Evolutionary conservation across 2,888 invertebrate species (phyloP), one percentile per base, ranked within the genome.

Genomic region (Eumerus sabulonum): DNA sequence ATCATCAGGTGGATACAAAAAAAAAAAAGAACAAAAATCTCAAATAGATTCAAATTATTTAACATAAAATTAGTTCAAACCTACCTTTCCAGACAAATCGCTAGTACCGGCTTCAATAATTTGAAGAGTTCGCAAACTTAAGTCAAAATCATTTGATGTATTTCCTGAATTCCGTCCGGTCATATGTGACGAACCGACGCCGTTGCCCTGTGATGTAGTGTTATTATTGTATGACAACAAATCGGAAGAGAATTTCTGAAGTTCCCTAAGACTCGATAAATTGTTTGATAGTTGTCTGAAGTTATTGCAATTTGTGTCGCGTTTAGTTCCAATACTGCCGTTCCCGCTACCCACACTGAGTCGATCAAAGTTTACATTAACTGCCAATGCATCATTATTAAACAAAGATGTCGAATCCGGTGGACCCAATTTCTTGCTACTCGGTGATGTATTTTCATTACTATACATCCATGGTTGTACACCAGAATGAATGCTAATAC

Each of bases 251-350:
- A 83, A 57, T 60, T 84, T 83, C 18, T 81, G 81, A 35, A 84
- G 62, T 64, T 82, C 83, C 76, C 83, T 82, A 63, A 84, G 82
- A 36, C 77, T 83, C 57, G 77, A 70, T 60, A 81, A 83, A 64
- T 83, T 83, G 66, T 82, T 83, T 9, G 68, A 13, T 14, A 64
- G 19, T 56, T 68, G 73, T 74, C 79, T 63, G 14, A 64, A 79
- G 40, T 73, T 68, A 16, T 50, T 70, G 57, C 50, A 11, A n/a
- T n/a, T 35, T 18, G 1, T 64, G 19, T 74, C 79, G 4, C 79
- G 73, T n/a, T 74, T 79, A 50, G 5, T 57, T 1, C 14, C 35
- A 13, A 71, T 50, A 48, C 62, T 36, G 13, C 53, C n/a, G 1
- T 40, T 48, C 19, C 64, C 54, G 18, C 47, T 59, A 11, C 73